These are phyloP conservation scores for Trichomalopsis sarcophagae DNA, from an alignment of 1,140 invertebrate species.

Conservation along the genomic window DNA sequence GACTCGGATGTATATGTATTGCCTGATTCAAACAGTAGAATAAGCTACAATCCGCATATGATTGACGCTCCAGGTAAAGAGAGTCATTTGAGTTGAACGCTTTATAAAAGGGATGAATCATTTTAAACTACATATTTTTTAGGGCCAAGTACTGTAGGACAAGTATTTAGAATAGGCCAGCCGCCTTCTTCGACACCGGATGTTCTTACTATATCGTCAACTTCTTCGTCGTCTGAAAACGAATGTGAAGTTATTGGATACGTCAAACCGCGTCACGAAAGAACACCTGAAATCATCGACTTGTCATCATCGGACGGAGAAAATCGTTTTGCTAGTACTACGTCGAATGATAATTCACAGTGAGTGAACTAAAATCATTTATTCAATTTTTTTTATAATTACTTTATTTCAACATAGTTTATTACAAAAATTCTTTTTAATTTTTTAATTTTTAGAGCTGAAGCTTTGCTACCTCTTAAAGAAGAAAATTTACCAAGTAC, in stretches of 20 bases:
- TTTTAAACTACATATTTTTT: slow-evolving; percentile 18
- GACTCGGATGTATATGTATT: slow-evolving; percentile 65
- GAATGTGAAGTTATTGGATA: slow-evolving; percentile 73
- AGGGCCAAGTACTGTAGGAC: slow-evolving; percentile 64
- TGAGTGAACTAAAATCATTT: slow-evolving; percentile 7
- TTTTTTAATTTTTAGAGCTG: neutral
- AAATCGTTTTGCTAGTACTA: slow-evolving; percentile 42
- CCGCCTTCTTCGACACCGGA: slow-evolving; percentile 42
- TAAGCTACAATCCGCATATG: slow-evolving; percentile 55
- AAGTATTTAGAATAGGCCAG: slow-evolving; percentile 55
- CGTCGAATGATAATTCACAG: slow-evolving; percentile 19
- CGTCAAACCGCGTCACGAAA: slow-evolving; percentile 75
- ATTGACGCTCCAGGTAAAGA: slow-evolving; percentile 60
- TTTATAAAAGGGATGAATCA: neutral
- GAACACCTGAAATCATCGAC: slow-evolving; percentile 76
- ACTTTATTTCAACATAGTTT: too few species aligned
- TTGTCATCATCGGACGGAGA: slow-evolving; percentile 71
- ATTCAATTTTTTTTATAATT: too few species aligned
- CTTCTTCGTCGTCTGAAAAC: slow-evolving; percentile 60
- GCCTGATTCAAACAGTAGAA: slow-evolving; percentile 56
- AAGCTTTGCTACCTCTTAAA: neutral
- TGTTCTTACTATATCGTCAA: slow-evolving; percentile 56
- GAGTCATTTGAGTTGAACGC: slow-evolving; percentile 16
- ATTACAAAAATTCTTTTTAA: neutral
- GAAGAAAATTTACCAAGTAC: slow-evolving; percentile 51